Conservation (phyloP, 2,797 vertebrate species). For the Miichthys miiuy region DNA sequence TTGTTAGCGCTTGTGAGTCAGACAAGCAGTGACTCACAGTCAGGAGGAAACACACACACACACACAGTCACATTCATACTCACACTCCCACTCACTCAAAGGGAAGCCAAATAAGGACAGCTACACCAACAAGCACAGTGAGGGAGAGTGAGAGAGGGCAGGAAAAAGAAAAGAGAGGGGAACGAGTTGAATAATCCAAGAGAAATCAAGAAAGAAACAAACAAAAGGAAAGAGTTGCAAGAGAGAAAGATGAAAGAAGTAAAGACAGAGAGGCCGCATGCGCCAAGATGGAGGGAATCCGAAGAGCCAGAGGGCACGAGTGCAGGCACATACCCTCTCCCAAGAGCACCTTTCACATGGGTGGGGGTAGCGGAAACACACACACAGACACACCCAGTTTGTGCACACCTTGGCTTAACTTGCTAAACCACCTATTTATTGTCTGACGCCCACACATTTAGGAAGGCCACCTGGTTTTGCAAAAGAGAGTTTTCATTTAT, state of each 20-base stretch:
- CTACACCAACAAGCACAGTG: constrained; percentile 68
- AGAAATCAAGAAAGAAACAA: constrained; percentile 37
- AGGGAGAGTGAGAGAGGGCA: constrained; percentile 54
- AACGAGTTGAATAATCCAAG: constrained; percentile 35
- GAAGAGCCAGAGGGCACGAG: constrained; percentile 57
- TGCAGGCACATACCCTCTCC: constrained; percentile 62
- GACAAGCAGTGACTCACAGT: constrained; percentile 88
- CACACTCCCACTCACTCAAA: constrained; percentile 73
- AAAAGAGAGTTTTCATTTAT: constrained; percentile 23
- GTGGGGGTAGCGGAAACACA: constrained; percentile 73
- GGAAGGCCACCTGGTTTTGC: constrained; percentile 47
- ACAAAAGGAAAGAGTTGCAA: constrained; percentile 24
- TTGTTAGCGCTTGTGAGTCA: constrained; percentile 88
- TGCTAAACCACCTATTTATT: constrained; percentile 70
- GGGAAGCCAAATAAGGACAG: constrained; percentile 86
- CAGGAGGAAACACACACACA: constrained; percentile 86
- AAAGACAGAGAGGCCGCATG: background rate
- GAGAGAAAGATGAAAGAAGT: background rate
- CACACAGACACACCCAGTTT: constrained; percentile 74
- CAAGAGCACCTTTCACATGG: constrained; percentile 63
- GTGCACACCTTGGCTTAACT: constrained; percentile 82
- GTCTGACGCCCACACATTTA: constrained; percentile 59
- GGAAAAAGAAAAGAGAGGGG: constrained; percentile 28
- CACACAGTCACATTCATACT: constrained; percentile 74
- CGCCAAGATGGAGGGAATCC: constrained; percentile 45